Evolutionary conservation across 2,888 invertebrate genomes (phyloP).

Genomic region (Physocephala rufipes): DNA sequence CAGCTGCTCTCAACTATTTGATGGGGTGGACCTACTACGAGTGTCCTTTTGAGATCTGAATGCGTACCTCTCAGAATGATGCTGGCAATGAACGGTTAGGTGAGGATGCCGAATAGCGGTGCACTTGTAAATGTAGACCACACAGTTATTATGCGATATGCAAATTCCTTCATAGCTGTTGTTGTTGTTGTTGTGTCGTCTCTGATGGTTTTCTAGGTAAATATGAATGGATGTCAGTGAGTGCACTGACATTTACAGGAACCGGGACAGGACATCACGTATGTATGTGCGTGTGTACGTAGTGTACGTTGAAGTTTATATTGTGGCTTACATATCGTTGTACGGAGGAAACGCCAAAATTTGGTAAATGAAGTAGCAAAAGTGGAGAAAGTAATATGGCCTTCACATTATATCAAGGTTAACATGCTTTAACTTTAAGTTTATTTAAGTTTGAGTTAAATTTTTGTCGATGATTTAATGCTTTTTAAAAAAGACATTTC

Average conservation of each 20-base stretch:
- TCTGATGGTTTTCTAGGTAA: slow-evolving; percentile 18
- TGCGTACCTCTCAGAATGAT: slow-evolving; percentile 41
- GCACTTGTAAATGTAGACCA: slow-evolving; percentile 11
- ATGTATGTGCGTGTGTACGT: neutral
- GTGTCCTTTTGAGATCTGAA: slow-evolving; percentile 40
- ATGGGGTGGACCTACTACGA: slow-evolving; percentile 11
- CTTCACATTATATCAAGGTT: slow-evolving; percentile 30
- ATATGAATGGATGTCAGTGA: neutral
- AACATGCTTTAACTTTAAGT: slow-evolving; percentile 17
- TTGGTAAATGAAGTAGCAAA: slow-evolving; percentile 11
- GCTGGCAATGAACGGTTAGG: too few relatives aligned
- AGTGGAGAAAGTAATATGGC: slow-evolving; percentile 29
- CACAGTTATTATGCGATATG: slow-evolving; percentile 29
- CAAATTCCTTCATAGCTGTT: slow-evolving; percentile 26
- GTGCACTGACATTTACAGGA: neutral
- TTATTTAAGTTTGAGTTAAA: too few relatives aligned
- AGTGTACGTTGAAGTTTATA: neutral
- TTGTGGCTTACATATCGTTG: neutral
- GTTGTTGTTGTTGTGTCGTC: slow-evolving; percentile 30
- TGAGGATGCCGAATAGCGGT: neutral
- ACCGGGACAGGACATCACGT: too few relatives aligned
- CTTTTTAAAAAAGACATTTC: too few relatives aligned
- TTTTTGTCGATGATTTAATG: neutral
- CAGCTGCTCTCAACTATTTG: neutral
- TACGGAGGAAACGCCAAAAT: slow-evolving; percentile 18